Conservation (phyloP, 2,888 invertebrate genomes). For the Coenonympha glycerion region DNA sequence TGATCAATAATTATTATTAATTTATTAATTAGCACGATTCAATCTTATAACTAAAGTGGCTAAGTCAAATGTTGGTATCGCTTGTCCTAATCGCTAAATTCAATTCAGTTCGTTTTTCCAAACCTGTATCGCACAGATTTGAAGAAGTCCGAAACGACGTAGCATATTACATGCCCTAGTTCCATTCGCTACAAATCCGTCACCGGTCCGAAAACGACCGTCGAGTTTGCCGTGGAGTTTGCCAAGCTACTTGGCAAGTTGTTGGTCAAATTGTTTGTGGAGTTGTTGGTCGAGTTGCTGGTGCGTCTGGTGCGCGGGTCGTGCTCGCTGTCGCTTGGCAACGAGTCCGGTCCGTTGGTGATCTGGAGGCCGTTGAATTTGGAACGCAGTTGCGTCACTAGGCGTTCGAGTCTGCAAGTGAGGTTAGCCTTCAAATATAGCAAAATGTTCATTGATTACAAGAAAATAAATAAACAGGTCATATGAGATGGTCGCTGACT, state of each 20-base stretch:
- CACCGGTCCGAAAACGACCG: constrained; percentile 77
- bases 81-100: constrained; percentile 2
- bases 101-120: constrained; percentile 14
- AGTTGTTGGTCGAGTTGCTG: constrained; percentile 33
- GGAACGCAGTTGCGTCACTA: constrained; percentile 73
- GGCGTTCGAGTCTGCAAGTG: constrained; percentile 75
- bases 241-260: constrained; percentile 21
- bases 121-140: constrained; percentile 36
- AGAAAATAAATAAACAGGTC: constrained; percentile 9
- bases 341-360: constrained; percentile 61
- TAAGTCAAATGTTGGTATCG: background rate
- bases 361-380: constrained; percentile 65
- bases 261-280: constrained; percentile 18
- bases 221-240: constrained; percentile 49
- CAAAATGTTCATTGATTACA: constrained; percentile 18
- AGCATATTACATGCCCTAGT: constrained; percentile 39
- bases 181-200: constrained; percentile 76
- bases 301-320: constrained; percentile 44
- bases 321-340: constrained; percentile 64
- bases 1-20: no score
- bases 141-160: constrained; percentile 48
- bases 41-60: constrained; percentile 2
- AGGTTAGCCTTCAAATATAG: constrained; percentile 40
- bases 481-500: no score
- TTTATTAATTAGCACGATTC: constrained; percentile 9